Base-by-base conservation (phyloP, 2,113 vertebrate species). In the Neotragus moschatus region DNA sequence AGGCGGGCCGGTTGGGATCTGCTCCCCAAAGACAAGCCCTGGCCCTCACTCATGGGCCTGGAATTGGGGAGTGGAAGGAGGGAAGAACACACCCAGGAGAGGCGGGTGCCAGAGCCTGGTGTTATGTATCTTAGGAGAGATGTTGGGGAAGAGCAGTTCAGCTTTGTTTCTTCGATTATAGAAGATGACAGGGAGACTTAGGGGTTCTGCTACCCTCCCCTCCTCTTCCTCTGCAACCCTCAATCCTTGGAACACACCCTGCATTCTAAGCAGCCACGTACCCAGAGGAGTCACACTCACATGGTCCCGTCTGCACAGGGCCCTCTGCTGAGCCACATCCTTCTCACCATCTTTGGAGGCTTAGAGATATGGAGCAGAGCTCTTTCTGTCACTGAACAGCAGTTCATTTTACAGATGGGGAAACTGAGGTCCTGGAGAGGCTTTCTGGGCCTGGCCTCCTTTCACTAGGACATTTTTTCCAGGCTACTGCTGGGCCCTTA, bases 41-140 rank as follows among this genome's bases (percentile, higher is more conserved):
- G 79, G 88, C 93, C 95, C 95, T 98, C 97, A 98, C 97, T 98
- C 98, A 98, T 97, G 88, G 85, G 84, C 97, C 96, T 97, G 98
- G 98, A 98, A 98, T 98, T 97, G 97, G 92, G 97, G 97, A 96
- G 97, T 97, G 98, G 97, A 98, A 85, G 85, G 66, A 96, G 95
- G 92, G 73, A 97, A 90, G 96, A 51, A 94, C 97, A 96, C 97
- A 97, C 96, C 96, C 94, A 96, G 92, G 96, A 97, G 92, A 98
- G 88, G 96, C 25, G 5, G 63, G 58, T 92, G 58, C 96, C 90
- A 85, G 81, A 81, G 53, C 94, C 92, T 92, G 84, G 96, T 96
- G 53, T 91, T 91, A 53, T 58, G 60, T 86, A 16, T 85, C 79
- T 92, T 51, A 47, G 60, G 15, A 84, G 49, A 56, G 56, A 33